Evolutionary conservation across 2,888 invertebrate species (phyloP).

Genomic region (Dolomedes plantarius): DNA sequence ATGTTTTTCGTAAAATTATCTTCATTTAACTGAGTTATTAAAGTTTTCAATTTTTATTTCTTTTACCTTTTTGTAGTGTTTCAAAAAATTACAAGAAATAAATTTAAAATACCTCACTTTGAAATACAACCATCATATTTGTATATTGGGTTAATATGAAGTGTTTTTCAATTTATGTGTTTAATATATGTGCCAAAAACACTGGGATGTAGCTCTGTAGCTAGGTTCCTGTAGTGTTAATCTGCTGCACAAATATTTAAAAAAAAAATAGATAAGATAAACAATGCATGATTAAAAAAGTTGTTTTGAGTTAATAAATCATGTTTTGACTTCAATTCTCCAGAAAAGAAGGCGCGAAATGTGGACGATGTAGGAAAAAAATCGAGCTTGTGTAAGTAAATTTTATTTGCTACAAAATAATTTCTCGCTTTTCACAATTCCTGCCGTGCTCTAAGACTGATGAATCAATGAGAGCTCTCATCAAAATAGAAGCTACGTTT

Average conservation of each 20-base stretch:
- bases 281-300: slow-evolving; percentile 3
- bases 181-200: not conserved
- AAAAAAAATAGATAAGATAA: not conserved
- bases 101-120: no score
- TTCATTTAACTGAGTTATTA: no score
- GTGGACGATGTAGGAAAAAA: not conserved
- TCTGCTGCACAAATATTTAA: slow-evolving; percentile 5
- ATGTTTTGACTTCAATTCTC: slow-evolving; percentile 10
- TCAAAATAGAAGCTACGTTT: no score
- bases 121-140: no score
- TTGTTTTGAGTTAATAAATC: not conserved
- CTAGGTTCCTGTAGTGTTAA: not conserved
- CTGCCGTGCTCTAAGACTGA: not conserved
- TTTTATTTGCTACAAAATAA: not conserved
- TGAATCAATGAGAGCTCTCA: no score
- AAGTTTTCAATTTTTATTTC: no score
- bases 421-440: not conserved
- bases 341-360: slow-evolving; percentile 2
- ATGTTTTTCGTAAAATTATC: no score
- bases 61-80: no score
- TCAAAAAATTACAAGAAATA: no score
- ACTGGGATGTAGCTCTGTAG: not conserved
- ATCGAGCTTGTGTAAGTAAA: not conserved
- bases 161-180: no score
- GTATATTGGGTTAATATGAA: no score